These are phyloP conservation scores for Sarcophaga carnaria DNA, from an alignment of 2,888 invertebrate genomes.

Conservation along the genomic window DNA sequence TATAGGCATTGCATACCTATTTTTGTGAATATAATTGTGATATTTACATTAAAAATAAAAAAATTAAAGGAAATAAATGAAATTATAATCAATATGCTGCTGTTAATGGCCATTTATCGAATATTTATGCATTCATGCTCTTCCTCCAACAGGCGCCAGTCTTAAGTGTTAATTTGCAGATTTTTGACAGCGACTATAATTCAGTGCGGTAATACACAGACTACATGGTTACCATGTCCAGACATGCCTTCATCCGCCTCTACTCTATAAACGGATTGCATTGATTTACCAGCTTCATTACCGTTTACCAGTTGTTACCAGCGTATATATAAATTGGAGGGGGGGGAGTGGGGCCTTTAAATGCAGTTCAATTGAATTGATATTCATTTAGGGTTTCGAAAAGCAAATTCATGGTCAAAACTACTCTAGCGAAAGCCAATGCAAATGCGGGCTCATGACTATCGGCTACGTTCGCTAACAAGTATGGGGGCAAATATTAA, in stretches of 20 bases:
- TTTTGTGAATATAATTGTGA: background rate
- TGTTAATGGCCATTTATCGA: background rate
- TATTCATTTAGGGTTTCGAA: slow-evolving; percentile 51
- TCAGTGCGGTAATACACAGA: slow-evolving; percentile 58
- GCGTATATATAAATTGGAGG: background rate
- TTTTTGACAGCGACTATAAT: slow-evolving; percentile 72
- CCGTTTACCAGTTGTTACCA: background rate
- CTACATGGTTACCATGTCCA: background rate
- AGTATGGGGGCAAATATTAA: background rate
- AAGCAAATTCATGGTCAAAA: slow-evolving; percentile 47
- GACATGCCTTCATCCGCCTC: background rate
- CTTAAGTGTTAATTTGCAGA: slow-evolving; percentile 72
- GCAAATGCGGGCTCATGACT: background rate
- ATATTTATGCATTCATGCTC: background rate
- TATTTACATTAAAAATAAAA: slow-evolving; percentile 32
- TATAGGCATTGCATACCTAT: no score
- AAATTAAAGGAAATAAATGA: no score
- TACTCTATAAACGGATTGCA: background rate
- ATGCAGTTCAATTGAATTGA: slow-evolving; percentile 16
- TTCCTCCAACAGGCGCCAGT: slow-evolving; percentile 1
- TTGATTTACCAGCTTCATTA: background rate
- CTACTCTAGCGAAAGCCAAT: background rate
- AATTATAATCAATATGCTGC: slow-evolving; percentile 57
- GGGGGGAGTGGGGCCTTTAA: no score
- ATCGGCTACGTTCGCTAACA: no score